phyloP scores from a whole-genome alignment of 2,888 invertebrate species.

The Agrilus cyanescens region DNA sequence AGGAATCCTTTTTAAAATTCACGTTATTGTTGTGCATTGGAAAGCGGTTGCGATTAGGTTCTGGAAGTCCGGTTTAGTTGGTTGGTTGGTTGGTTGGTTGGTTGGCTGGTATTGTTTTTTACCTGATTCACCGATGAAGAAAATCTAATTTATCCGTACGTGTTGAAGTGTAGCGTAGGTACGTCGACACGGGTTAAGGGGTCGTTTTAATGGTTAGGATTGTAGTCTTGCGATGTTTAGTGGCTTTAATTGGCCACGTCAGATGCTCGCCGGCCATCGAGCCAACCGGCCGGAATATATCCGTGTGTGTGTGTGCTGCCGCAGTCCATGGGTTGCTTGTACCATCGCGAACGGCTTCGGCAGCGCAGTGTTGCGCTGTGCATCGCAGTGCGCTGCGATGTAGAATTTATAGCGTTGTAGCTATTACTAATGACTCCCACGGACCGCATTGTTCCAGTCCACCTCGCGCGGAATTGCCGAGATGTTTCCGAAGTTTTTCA shows the following conservation, averaged over 20 bases:
- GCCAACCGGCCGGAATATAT: not conserved
- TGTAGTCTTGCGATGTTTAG: constrained; percentile 25
- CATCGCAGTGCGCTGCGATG: constrained; percentile 17
- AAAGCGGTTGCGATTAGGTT: too few relatives aligned
- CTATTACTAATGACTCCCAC: constrained; percentile 26
- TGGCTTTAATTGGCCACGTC: constrained; percentile 27
- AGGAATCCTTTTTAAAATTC: too few relatives aligned
- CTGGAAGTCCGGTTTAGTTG: too few relatives aligned
- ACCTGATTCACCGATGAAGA: too few relatives aligned
- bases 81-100: too few relatives aligned
- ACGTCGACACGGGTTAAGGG: too few relatives aligned
- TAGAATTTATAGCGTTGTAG: constrained; percentile 24
- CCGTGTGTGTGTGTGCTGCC: not conserved
- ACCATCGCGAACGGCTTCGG: not conserved
- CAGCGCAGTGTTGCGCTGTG: too few relatives aligned
- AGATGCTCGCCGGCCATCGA: constrained; percentile 11
- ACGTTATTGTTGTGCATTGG: too few relatives aligned
- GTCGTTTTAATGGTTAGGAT: constrained; percentile 20
- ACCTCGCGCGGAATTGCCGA: constrained; percentile 11
- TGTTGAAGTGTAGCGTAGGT: too few relatives aligned
- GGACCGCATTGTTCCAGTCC: constrained; percentile 21
- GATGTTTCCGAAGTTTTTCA: constrained; percentile 12
- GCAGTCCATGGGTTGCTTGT: constrained; percentile 3
- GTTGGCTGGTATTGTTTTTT: too few relatives aligned
- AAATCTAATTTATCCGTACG: too few relatives aligned